Evolutionary conservation across 2,888 invertebrate species (phyloP).

Genomic region (Osedax frankpressi): DNA sequence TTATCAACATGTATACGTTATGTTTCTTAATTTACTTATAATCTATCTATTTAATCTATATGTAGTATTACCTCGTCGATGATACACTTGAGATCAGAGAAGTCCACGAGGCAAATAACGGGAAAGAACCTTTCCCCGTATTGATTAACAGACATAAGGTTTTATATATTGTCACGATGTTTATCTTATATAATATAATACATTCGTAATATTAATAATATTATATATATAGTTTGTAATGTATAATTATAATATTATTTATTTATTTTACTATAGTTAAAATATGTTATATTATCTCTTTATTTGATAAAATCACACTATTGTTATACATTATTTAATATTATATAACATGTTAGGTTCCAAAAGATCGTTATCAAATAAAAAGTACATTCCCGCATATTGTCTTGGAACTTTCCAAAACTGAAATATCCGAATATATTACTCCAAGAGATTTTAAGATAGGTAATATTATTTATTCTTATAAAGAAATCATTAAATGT

Average conservation of each 20-base stretch:
- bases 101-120: slow-evolving; percentile 59
- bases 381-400: slow-evolving; percentile 48
- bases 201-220: too few species aligned
- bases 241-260: too few species aligned
- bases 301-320: too few species aligned
- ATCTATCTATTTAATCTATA: too few species aligned
- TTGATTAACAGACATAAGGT: slow-evolving; percentile 63
- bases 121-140: slow-evolving; percentile 63
- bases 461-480: slow-evolving; percentile 46
- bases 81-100: slow-evolving; percentile 68
- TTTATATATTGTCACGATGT: too few species aligned
- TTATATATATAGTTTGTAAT: too few species aligned
- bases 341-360: slow-evolving; percentile 51
- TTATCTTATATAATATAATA: too few species aligned
- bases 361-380: slow-evolving; percentile 35
- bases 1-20: too few species aligned
- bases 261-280: too few species aligned
- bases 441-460: slow-evolving; percentile 63
- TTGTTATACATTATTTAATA: too few species aligned
- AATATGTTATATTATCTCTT: too few species aligned
- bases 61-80: slow-evolving; percentile 67
- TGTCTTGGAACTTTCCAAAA: slow-evolving; percentile 58
- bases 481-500: background rate
- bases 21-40: too few species aligned
- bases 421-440: slow-evolving; percentile 65